Evolutionary conservation across 2,797 vertebrate genomes (phyloP).

Genomic region (Circus cinereus): DNA sequence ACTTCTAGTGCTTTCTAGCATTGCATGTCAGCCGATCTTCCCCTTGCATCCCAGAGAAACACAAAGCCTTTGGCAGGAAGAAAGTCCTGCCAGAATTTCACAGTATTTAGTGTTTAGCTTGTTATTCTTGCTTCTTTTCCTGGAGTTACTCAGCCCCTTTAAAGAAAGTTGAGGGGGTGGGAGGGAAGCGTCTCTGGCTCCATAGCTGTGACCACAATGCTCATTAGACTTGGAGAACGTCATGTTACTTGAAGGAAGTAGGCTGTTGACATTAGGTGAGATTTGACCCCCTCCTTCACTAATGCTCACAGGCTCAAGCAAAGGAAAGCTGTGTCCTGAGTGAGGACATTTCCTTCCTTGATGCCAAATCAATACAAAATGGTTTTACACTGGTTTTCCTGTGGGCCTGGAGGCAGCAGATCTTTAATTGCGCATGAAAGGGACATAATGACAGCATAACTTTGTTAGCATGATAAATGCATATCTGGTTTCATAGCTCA

Average conservation of each 20-base stretch:
- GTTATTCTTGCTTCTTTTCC: neutral
- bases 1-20: neutral
- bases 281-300: neutral
- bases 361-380: slow-evolving; percentile 9
- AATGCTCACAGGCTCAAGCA: neutral
- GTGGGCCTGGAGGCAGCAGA: neutral
- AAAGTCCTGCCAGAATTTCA: neutral
- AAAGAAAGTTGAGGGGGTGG: neutral
- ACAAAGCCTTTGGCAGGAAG: neutral
- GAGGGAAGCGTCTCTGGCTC: neutral
- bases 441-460: neutral
- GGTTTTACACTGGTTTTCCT: slow-evolving; percentile 14
- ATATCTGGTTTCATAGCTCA: neutral
- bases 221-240: neutral
- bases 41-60: neutral
- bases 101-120: neutral
- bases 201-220: neutral
- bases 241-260: neutral
- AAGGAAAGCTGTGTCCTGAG: neutral
- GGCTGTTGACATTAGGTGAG: neutral
- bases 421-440: neutral
- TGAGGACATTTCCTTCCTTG: slow-evolving; percentile 16
- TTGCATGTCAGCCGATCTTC: neutral
- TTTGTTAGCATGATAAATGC: neutral
- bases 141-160: neutral